phyloP scores from a whole-genome alignment of 2,888 invertebrate genomes.

The Euspilapteryx auroguttella region DNA sequence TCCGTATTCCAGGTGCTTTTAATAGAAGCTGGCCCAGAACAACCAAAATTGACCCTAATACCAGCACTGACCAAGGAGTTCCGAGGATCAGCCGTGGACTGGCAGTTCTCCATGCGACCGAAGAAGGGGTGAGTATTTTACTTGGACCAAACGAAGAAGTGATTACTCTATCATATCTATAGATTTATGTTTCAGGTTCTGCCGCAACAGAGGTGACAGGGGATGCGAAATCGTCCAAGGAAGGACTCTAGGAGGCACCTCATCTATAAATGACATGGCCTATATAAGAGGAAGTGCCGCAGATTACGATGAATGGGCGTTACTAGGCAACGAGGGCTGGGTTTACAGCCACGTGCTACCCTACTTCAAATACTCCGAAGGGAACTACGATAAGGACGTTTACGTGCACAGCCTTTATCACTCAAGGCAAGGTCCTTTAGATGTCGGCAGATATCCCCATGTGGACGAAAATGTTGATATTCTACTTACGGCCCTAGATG shows the following conservation, averaged over 20 bases:
- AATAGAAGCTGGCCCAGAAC: conserved; percentile 40
- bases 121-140: conserved; percentile 31
- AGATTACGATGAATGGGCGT: conserved; percentile 48
- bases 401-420: conserved; percentile 41
- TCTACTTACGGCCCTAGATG: conserved; percentile 38
- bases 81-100: conserved; percentile 35
- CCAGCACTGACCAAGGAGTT: conserved; percentile 47
- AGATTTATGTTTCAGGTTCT: conserved; percentile 39
- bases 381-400: conserved; percentile 48
- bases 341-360: conserved; percentile 35
- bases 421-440: conserved; percentile 44
- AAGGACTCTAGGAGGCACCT: conserved; percentile 40
- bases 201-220: conserved; percentile 25
- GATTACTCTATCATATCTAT: too few relatives aligned
- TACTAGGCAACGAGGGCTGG: conserved; percentile 45
- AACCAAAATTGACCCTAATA: conserved; percentile 42
- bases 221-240: conserved; percentile 49
- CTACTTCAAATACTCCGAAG: conserved; percentile 50
- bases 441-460: conserved; percentile 41
- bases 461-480: conserved; percentile 47
- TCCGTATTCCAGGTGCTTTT: conserved; percentile 31
- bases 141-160: background rate
- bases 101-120: conserved; percentile 44
- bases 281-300: conserved; percentile 48
- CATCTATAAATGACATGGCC: conserved; percentile 46